Conservation (phyloP, 2,888 invertebrate species). For the Dermolepida albohirtum region DNA sequence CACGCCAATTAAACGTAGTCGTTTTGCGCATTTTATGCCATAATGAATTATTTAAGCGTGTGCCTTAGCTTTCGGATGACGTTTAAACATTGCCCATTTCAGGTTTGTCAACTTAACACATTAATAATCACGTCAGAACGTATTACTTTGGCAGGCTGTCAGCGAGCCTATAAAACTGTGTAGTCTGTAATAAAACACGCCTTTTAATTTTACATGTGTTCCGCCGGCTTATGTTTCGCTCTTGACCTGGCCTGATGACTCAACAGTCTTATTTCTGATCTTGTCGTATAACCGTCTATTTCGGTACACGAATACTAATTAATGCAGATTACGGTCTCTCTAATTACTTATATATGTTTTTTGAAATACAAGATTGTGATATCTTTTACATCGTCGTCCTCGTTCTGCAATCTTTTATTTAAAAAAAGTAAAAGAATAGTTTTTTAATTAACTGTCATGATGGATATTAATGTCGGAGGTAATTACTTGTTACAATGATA, state of each 20-base stretch:
- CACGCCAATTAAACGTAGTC: constrained; percentile 5
- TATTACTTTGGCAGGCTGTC: constrained; percentile 31
- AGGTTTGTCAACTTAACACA: constrained; percentile 25
- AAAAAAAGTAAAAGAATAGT: too few species aligned
- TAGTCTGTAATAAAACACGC: constrained; percentile 27
- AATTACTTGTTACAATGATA: too few species aligned
- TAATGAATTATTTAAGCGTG: constrained; percentile 8
- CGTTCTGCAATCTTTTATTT: too few species aligned
- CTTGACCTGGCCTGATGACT: constrained; percentile 25
- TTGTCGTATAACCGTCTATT: constrained; percentile 17
- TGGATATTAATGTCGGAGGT: too few species aligned
- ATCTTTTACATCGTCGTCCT: too few species aligned
- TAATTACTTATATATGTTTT: constrained; percentile 3
- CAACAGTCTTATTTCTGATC: constrained; percentile 24
- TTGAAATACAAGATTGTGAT: too few species aligned
- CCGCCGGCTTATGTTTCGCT: constrained; percentile 5
- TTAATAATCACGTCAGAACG: constrained; percentile 25
- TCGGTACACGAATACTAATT: constrained; percentile 22
- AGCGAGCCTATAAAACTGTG: constrained; percentile 30
- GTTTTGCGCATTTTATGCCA: not conserved
- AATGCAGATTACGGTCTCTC: constrained; percentile 2
- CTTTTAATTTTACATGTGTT: constrained; percentile 27
- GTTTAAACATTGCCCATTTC: constrained; percentile 16
- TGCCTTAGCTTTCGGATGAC: not conserved
- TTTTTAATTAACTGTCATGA: too few species aligned